These are phyloP conservation scores for Hydriomena furcata DNA, from an alignment of 2,888 invertebrate genomes.

Conservation along the genomic window DNA sequence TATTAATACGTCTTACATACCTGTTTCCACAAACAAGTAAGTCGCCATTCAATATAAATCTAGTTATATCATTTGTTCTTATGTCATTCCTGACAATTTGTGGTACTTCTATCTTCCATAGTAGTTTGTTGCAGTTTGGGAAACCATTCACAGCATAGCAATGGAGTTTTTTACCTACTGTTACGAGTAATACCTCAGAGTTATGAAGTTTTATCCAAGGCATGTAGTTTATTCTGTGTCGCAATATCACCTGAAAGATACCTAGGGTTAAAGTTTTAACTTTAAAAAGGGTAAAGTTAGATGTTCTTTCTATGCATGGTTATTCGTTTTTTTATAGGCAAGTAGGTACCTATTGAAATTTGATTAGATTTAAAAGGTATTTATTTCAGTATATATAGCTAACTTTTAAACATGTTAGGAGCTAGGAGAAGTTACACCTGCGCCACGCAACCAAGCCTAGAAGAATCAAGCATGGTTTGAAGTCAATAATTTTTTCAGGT, in stretches of 20 bases:
- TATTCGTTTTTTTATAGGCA: too few species aligned
- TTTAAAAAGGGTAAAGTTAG: too few species aligned
- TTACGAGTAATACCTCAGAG: constrained; percentile 54
- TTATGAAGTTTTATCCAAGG: constrained; percentile 65
- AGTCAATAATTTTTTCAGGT: too few species aligned
- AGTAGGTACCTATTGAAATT: too few species aligned
- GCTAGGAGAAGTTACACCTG: too few species aligned
- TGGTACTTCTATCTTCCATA: constrained; percentile 65
- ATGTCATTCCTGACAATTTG: constrained; percentile 59
- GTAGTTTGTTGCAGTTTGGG: constrained; percentile 41
- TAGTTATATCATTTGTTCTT: constrained; percentile 73
- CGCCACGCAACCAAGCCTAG: too few species aligned
- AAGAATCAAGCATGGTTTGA: too few species aligned
- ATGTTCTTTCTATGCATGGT: too few species aligned
- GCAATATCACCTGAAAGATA: constrained; percentile 55
- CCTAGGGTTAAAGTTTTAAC: too few species aligned
- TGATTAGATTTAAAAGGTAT: too few species aligned
- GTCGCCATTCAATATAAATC: constrained; percentile 63
- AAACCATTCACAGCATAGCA: constrained; percentile 55
- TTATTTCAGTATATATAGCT: too few species aligned
- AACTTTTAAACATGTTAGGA: too few species aligned
- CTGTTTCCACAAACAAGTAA: constrained; percentile 72
- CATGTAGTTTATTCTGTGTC: constrained; percentile 64
- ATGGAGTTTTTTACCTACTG: constrained; percentile 59
- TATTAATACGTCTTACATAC: constrained; percentile 39